A percentile compares a stretch with the other conserved stretches of the same genome.
phyloP scores from a whole-genome alignment of 2,888 invertebrate species.

The Spatulosminthurus flaviceps region DNA sequence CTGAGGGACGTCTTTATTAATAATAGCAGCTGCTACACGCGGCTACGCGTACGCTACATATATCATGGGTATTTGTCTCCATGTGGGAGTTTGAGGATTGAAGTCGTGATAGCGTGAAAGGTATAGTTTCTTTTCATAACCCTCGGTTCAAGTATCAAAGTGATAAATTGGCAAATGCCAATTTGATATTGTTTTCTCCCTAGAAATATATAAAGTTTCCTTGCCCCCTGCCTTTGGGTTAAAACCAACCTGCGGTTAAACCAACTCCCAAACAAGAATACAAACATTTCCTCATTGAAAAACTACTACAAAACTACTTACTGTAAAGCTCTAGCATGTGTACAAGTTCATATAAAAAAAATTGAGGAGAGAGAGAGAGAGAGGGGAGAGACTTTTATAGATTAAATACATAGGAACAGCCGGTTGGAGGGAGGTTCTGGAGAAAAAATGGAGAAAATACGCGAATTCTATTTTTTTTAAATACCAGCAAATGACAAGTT shows the following conservation, averaged over 20 bases:
- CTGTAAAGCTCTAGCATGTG: no score
- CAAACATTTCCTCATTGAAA: constrained; percentile 9
- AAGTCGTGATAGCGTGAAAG: not conserved
- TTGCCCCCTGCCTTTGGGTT: constrained; percentile 58
- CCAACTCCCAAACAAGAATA: not conserved
- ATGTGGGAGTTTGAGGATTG: not conserved
- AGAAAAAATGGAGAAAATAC: constrained; percentile 11
- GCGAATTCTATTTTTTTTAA: not conserved
- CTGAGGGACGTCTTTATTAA: no score
- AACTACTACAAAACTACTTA: not conserved
- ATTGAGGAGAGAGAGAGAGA: no score
- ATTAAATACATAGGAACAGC: no score
- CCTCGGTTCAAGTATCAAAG: constrained; percentile 47
- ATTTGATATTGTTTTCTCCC: constrained; percentile 53
- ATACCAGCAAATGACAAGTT: not conserved
- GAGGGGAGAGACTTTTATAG: no score
- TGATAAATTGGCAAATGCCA: constrained; percentile 63
- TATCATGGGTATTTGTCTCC: not conserved
- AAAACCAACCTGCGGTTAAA: constrained; percentile 56
- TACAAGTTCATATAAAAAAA: no score
- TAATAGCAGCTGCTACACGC: not conserved
- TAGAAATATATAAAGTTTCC: constrained; percentile 48
- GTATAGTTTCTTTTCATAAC: constrained; percentile 36
- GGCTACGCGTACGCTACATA: no score
- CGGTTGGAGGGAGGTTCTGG: not conserved